phyloP scores from a whole-genome alignment of 2,888 invertebrate genomes.

The Tiphia femorata region DNA sequence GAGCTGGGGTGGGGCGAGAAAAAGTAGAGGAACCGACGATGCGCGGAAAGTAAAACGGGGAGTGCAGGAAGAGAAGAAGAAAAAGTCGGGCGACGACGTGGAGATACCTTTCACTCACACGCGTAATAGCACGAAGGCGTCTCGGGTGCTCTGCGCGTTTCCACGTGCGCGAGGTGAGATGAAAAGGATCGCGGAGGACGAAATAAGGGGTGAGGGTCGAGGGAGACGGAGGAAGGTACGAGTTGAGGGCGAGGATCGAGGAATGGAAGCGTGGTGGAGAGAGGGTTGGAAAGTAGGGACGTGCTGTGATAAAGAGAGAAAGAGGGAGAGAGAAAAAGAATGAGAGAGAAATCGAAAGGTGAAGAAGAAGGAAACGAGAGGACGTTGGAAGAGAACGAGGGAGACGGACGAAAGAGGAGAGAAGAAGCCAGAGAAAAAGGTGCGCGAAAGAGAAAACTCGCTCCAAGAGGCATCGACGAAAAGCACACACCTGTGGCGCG shows the following conservation, averaged over 20 bases:
- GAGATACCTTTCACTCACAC: too few relatives aligned
- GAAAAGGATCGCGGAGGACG: slow-evolving; percentile 2
- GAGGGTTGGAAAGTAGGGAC: not conserved
- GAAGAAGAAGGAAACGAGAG: not conserved
- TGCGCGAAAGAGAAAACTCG: slow-evolving; percentile 9
- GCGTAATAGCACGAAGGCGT: too few relatives aligned
- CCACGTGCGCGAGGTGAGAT: slow-evolving; percentile 1
- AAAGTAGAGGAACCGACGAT: too few relatives aligned
- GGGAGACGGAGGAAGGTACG: not conserved
- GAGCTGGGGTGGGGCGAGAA: too few relatives aligned
- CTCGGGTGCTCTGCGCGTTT: too few relatives aligned
- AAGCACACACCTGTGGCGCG: slow-evolving; percentile 56
- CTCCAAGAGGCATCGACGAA: slow-evolving; percentile 37
- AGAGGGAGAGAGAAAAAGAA: not conserved
- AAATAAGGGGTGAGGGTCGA: not conserved
- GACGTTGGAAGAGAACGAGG: not conserved
- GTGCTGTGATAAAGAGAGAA: not conserved
- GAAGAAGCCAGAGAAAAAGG: not conserved
- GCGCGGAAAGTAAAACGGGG: too few relatives aligned
- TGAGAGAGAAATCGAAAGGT: not conserved
- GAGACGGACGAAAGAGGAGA: not conserved
- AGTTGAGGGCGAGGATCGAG: not conserved
- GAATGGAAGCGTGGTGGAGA: too few relatives aligned
- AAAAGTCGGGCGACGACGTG: too few relatives aligned
- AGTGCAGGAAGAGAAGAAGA: too few relatives aligned